Conservation (phyloP, 2,888 invertebrate genomes). For the Octodonta nipae region DNA sequence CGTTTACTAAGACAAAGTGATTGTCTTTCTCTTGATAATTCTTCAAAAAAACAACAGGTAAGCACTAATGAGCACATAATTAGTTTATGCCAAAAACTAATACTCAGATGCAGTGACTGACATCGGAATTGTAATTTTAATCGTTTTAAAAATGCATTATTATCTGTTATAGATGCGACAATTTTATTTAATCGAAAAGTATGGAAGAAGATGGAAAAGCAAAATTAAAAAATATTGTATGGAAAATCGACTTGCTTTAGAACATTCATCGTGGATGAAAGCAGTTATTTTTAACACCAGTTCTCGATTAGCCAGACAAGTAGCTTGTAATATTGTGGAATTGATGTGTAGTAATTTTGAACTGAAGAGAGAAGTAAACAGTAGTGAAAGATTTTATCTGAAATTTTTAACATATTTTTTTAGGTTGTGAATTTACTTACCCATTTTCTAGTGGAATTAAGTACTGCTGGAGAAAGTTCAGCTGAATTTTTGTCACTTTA, state of each 20-base stretch:
- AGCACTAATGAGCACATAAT: too few relatives aligned
- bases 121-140: too few relatives aligned
- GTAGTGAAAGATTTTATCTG: too few relatives aligned
- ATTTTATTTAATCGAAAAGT: constrained; percentile 62
- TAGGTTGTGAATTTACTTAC: constrained; percentile 72
- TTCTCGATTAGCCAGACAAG: constrained; percentile 75
- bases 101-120: too few relatives aligned
- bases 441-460: constrained; percentile 74
- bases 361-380: constrained; percentile 48
- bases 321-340: constrained; percentile 79
- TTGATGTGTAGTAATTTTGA: constrained; percentile 59
- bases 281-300: constrained; percentile 87
- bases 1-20: constrained; percentile 42
- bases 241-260: constrained; percentile 46
- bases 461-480: constrained; percentile 79
- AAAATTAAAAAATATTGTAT: constrained; percentile 19
- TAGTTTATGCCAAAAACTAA: too few relatives aligned
- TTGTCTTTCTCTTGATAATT: constrained; percentile 10
- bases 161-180: constrained; percentile 20
- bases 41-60: too few relatives aligned
- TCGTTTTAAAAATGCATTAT: too few relatives aligned
- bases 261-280: constrained; percentile 72
- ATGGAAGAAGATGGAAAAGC: constrained; percentile 53
- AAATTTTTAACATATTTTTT: too few relatives aligned
- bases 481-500: constrained; percentile 82